Evolutionary conservation across 2,888 invertebrate genomes (phyloP), one percentile per base, ranked within the genome.

Genomic region (Spatulosminthurus flaviceps): DNA sequence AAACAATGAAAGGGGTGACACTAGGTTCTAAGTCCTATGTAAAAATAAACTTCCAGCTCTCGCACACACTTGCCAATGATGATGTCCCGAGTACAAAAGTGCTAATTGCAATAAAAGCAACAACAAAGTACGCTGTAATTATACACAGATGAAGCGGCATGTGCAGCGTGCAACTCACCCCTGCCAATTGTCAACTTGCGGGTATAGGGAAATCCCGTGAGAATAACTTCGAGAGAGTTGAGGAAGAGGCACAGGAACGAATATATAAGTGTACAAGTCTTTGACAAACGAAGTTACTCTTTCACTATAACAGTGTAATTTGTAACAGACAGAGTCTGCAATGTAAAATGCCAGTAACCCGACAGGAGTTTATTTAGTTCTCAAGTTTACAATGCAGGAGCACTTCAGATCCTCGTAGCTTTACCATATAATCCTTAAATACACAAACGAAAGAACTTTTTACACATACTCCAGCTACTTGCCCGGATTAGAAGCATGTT

Each of bases 341-440:
- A n/a, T 51, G 51, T 51, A 51, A 51, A 51, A 13, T 9, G 7
- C 51, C 51, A 51, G 51, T 51, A 51, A 51, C 51, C 51, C 51
- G 51, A 19, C 51, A 13, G n/a, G 51, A 51, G 51, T 51, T 51
- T 51, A 51, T 51, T 51, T 51, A 51, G 51, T 51, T 51, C 51
- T 51, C 51, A 51, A 51, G 51, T 51, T 51, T 51, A 51, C 51
- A 51, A 51, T 51, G 51, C 16, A 51, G 24, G 26, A 64, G 64
- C 64, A 24, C 64, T 64, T 22, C n/a, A 26, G 24, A 64, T 64
- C 64, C 26, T 64, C 22, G 22, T 22, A 26, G 64, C 64, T 64
- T 64, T 64, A 64, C 22, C 22, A 9, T 64, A 24, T 64, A 64
- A 64, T 64, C 64, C 64, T 64, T 64, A 64, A 64, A 64, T 64